These are phyloP conservation scores for Aphrocallistes beatrix DNA, from an alignment of 37 sponge, comb jelly and placozoan genomes.

Conservation along the genomic window DNA sequence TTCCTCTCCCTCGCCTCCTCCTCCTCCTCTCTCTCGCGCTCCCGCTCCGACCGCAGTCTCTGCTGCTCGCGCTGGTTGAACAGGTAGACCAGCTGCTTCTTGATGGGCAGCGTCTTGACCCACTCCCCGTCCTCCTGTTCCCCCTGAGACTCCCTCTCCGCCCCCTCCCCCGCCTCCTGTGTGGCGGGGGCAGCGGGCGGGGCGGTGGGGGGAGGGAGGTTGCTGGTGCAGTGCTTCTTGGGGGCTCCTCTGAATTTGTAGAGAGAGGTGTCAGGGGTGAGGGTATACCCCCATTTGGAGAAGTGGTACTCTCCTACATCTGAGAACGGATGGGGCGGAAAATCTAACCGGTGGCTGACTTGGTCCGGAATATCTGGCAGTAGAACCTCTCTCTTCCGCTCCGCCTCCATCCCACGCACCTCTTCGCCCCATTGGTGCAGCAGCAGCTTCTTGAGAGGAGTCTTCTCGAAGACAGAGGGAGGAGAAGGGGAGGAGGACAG, in stretches of 20 bases:
- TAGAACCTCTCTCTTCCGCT: neutral
- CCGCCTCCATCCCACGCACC: neutral
- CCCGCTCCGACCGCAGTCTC: too few relatives aligned
- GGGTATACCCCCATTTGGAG: neutral
- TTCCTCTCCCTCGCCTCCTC: neutral
- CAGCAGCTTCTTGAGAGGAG: neutral
- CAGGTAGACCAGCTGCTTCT: neutral
- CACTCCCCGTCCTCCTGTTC: neutral
- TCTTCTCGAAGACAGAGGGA: neutral
- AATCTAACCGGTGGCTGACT: neutral
- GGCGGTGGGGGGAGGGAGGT: too few relatives aligned
- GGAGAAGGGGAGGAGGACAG: neutral
- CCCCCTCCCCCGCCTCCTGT: neutral
- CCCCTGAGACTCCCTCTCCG: neutral
- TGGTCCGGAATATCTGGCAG: neutral
- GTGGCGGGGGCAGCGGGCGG: neutral
- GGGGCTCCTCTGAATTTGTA: conserved; percentile 4
- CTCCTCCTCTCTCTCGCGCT: too few relatives aligned
- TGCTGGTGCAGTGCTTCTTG: neutral
- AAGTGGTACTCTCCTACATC: neutral
- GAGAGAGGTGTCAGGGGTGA: neutral
- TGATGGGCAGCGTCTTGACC: neutral
- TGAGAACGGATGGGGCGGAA: neutral
- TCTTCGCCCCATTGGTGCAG: neutral
- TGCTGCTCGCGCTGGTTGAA: neutral